Evolutionary conservation across 2,113 vertebrate species (phyloP).

Genomic region (Pseudorectes ferrugineus): DNA sequence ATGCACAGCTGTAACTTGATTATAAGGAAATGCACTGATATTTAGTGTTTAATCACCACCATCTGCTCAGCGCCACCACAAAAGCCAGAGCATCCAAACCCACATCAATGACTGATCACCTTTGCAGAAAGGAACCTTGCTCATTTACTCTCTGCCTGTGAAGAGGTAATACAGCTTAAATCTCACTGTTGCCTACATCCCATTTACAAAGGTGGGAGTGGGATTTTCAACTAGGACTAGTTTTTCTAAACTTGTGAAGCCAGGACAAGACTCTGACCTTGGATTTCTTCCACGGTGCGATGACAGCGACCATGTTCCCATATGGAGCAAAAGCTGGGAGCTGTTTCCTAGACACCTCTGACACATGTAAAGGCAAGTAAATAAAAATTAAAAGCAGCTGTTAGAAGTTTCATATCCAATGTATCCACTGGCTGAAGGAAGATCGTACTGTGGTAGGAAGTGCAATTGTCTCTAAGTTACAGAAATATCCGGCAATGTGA

Average conservation of each 20-base stretch:
- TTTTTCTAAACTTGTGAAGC: background rate
- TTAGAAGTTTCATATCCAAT: background rate
- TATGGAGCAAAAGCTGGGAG: background rate
- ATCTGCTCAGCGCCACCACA: background rate
- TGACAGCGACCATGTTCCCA: background rate
- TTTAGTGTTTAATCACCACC: background rate
- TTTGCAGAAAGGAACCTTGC: background rate
- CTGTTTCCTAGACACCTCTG: background rate
- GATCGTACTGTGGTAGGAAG: background rate
- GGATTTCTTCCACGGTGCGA: background rate
- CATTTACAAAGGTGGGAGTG: background rate
- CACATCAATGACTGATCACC: background rate
- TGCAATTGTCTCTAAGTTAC: background rate
- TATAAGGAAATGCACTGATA: background rate
- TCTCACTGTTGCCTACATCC: background rate
- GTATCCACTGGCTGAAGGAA: background rate
- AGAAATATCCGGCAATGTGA: background rate
- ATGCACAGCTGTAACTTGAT: background rate
- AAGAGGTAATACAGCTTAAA: background rate
- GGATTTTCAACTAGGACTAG: background rate
- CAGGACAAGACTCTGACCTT: background rate
- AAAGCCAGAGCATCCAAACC: background rate
- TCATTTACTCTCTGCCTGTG: background rate
- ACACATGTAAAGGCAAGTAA: background rate
- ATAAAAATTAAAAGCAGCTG: background rate